Evolutionary conservation across 2,797 vertebrate genomes (phyloP).

Genomic region (Myripristis murdjan): DNA sequence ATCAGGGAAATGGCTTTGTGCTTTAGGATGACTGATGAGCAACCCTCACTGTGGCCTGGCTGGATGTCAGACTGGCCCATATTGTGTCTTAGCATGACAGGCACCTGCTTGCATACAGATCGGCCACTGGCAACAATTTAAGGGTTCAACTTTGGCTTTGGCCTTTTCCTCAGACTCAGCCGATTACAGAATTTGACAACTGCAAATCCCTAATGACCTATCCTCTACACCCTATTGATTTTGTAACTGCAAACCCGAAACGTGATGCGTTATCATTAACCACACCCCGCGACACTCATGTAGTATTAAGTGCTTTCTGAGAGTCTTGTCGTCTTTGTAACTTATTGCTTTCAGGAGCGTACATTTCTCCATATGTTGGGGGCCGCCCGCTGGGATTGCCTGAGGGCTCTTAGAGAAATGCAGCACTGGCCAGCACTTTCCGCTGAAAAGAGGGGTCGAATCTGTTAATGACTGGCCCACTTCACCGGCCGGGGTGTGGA

Average conservation of each 20-base stretch:
- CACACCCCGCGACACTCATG: not conserved
- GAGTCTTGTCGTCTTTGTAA: conserved; percentile 38
- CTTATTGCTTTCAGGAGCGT: conserved; percentile 40
- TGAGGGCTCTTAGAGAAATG: conserved; percentile 57
- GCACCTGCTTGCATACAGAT: conserved; percentile 55
- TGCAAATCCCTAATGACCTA: conserved; percentile 49
- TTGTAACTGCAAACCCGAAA: conserved; percentile 25
- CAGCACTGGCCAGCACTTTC: conserved; percentile 44
- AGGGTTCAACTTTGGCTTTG: conserved; percentile 33
- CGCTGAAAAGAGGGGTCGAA: conserved; percentile 64
- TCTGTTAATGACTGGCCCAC: conserved; percentile 75
- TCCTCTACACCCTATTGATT: conserved; percentile 20
- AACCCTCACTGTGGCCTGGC: conserved; percentile 38
- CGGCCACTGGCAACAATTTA: conserved; percentile 43
- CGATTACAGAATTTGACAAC: conserved; percentile 63
- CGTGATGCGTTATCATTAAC: conserved; percentile 25
- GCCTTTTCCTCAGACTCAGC: conserved; percentile 36
- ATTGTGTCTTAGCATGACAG: conserved; percentile 44
- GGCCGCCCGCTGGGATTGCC: conserved; percentile 59
- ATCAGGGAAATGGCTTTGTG: conserved; percentile 19
- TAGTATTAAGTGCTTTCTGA: conserved; percentile 45
- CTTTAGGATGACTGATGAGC: conserved; percentile 40
- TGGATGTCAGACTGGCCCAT: conserved; percentile 32
- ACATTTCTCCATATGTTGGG: conserved; percentile 63
- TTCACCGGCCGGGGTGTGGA: conserved; percentile 58